Evolutionary conservation across 2,113 vertebrate species (phyloP).

Genomic region (Cottus gobio): DNA sequence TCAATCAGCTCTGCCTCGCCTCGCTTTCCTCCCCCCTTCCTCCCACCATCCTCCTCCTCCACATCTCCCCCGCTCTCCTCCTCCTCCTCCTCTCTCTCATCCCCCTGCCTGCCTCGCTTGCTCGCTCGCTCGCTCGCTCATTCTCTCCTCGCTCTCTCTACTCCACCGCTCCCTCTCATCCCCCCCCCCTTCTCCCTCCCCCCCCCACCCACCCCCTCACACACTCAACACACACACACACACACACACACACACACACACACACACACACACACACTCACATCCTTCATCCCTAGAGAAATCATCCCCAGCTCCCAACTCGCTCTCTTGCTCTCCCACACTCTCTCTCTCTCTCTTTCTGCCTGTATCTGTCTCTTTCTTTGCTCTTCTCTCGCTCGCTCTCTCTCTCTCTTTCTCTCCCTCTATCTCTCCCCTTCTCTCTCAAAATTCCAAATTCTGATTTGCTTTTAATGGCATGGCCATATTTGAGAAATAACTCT

Average conservation of each 20-base stretch:
- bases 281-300: conserved; percentile 81
- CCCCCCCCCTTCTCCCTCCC: conserved; percentile 6
- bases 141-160: conserved; percentile 53
- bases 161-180: conserved; percentile 44
- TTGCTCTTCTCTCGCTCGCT: conserved; percentile 27
- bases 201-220: conserved; percentile 20
- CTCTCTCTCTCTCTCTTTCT: conserved; percentile 42
- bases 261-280: conserved; percentile 40
- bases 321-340: conserved; percentile 62
- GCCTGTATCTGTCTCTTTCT: conserved; percentile 42
- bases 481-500: conserved; percentile 30
- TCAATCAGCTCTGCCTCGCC: conserved; percentile 81
- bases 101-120: conserved; percentile 35
- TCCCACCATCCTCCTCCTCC: background rate
- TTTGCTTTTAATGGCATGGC: conserved; percentile 16
- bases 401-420: conserved; percentile 1
- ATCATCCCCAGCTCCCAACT: conserved; percentile 79
- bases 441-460: conserved; percentile 42
- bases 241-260: conserved; percentile 30
- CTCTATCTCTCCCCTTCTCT: background rate
- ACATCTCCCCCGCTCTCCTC: background rate
- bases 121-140: conserved; percentile 35
- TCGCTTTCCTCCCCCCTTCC: conserved; percentile 50
- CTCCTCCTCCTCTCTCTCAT: conserved; percentile 43
- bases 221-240: conserved; percentile 22